These are phyloP conservation scores for mouse (Mus musculus) DNA, from an alignment of 2,113 vertebrate genomes.

Conservation along the genomic window GRCm39 chr4:132163001-132163500, in stretches of 20 bases:
- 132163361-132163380: not conserved
- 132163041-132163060: no score
- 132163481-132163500: not conserved
- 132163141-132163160: no score
- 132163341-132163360: not conserved
- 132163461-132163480: not conserved
- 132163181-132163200: no score
- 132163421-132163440: not conserved
- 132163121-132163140: no score
- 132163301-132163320: not conserved
- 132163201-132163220: not conserved
- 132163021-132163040: not conserved
- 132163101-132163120: no score
- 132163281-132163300: not conserved
- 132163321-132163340: not conserved
- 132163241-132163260: not conserved
- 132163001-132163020: no score
- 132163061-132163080: no score
- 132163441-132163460: constrained; percentile 12
- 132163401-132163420: constrained; percentile 16
- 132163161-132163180: no score
- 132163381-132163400: constrained; percentile 41
- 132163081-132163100: no score
- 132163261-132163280: not conserved
- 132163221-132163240: not conserved